Evolutionary conservation across 1,140 invertebrate genomes (phyloP), one percentile per base, ranked within the genome.

Genomic region (Drepana arcuata): DNA sequence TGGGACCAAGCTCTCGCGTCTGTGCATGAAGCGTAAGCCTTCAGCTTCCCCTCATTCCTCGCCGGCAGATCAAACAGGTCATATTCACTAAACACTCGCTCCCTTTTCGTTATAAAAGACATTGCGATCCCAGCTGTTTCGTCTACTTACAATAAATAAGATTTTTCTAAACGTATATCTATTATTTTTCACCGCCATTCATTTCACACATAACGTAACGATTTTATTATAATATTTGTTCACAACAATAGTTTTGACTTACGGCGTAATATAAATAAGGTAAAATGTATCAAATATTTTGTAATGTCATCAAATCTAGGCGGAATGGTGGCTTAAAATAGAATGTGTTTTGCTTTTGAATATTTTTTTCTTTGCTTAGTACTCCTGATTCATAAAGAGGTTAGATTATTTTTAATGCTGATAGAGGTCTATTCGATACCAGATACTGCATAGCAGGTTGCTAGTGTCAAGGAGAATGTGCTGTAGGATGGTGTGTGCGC

Each of bases 51-150:
- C 39, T 80, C 77, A 48, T 78, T 83, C 28, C 77, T 62, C 5
- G 68, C 43, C 7, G 73, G 72, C 37, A 78, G 60, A 32, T 79
- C 68, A 12, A 62, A 66, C 14, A 71, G 33, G 14, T 77, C 70
- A 41, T 70, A 70, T 32, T 78, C 66, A 41, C 73, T 69, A 35
- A 83, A 83, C 14, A 83, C 68, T 7, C 75, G 67, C 37, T 83
- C 77, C 23, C 75, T 53, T 61, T 81, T 81, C 13, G 72, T 74
- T 63, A 83, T 72, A 50, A 81, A 83, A 40, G 79, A 80, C 74
- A 79, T 81, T 13, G 24, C 45, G 47, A 35, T 41, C 18, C 41
- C 16, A 48, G 58, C 39, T 47, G 23, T 39, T 30, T 41, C 38
- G 38, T 53, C 35, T 34, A 49, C 43, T 46, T 50, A 56, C 12